These are phyloP conservation scores for Eupristina koningsbergeri DNA, from an alignment of 1,140 invertebrate species.

Conservation along the genomic window DNA sequence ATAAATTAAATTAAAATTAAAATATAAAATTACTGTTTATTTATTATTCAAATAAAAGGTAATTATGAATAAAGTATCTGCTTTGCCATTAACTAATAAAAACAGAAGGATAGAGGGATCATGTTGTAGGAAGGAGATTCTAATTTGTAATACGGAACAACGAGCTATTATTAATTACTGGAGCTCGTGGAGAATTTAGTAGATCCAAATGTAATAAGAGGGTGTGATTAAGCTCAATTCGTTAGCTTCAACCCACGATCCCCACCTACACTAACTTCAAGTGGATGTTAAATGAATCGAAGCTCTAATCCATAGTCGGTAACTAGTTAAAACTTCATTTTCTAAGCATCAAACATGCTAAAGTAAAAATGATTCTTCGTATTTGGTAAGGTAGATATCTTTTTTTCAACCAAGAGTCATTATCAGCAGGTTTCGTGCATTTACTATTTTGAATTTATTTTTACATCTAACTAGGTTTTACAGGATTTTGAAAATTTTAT, in stretches of 20 bases:
- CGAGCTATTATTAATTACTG: slow-evolving; percentile 33
- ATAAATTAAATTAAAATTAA: too few relatives aligned
- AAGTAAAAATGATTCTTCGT: background rate
- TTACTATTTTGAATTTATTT: too few relatives aligned
- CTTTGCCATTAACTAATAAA: too few relatives aligned
- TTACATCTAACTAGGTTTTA: too few relatives aligned
- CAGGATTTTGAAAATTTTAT: too few relatives aligned
- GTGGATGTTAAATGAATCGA: background rate
- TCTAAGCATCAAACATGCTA: background rate
- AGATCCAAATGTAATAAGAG: slow-evolving; percentile 33
- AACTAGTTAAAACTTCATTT: background rate
- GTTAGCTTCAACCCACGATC: background rate
- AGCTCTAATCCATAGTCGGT: slow-evolving; percentile 10
- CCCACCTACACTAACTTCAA: background rate
- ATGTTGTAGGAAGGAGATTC: background rate
- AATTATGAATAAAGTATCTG: too few relatives aligned
- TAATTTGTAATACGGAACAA: background rate
- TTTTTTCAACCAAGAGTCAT: background rate
- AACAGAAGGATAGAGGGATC: too few relatives aligned
- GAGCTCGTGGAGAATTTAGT: background rate
- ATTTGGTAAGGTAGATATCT: slow-evolving; percentile 12
- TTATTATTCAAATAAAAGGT: too few relatives aligned
- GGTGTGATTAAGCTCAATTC: slow-evolving; percentile 10
- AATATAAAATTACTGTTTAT: too few relatives aligned
- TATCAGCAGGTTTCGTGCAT: too few relatives aligned